Evolutionary conservation across 2,113 vertebrate species (phyloP), one percentile per base, ranked within the genome.

Genomic region (Ranitomeya imitator): DNA sequence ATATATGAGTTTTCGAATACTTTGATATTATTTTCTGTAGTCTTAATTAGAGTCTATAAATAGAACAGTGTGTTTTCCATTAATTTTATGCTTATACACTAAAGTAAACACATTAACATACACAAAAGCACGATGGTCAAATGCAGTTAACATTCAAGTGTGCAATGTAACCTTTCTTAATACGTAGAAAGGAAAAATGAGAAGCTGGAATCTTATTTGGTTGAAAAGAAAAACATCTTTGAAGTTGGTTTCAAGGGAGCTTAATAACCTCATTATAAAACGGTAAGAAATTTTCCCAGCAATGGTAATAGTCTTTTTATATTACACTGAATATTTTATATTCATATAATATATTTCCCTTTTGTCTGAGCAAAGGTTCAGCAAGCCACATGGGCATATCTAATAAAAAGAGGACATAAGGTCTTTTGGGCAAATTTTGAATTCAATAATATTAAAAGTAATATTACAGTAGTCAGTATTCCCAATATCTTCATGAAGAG

Each of bases 181-280:
- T 83, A 88, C 67, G 51, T 83, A 78, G 74, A 81, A 84, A 88
- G 57, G 13, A 65, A 59, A 54, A 78, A 83, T 19, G 74, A 65
- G 51, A 84, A 9, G 55, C 65, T 69, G 19, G 11, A 88, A 16
- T 45, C 55, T 59, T 69, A 83, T 88, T 88, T 77, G 59, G 71
- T 51, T 86, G 61, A 65, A 79, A 81, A 67, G 60, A 54, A 85
- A 79, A 85, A 79, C 73, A 79, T 23, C 73, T 85, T 85, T 74
- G 82, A 89, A 83, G 73, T 59, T 59, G 82, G 87, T 89, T 89
- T 85, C 87, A 84, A 79, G 81, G 87, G 87, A 89, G 87, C 87
- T 79, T 89, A 89, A 85, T 89, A 89, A 89, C 81, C 87, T 89
- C 81, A 85, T 89, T 89, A 89, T 81, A 89, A 89, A 89, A 57